Evolutionary conservation across 2,113 vertebrate species (phyloP).

Genomic region (Eulemur macaco): DNA sequence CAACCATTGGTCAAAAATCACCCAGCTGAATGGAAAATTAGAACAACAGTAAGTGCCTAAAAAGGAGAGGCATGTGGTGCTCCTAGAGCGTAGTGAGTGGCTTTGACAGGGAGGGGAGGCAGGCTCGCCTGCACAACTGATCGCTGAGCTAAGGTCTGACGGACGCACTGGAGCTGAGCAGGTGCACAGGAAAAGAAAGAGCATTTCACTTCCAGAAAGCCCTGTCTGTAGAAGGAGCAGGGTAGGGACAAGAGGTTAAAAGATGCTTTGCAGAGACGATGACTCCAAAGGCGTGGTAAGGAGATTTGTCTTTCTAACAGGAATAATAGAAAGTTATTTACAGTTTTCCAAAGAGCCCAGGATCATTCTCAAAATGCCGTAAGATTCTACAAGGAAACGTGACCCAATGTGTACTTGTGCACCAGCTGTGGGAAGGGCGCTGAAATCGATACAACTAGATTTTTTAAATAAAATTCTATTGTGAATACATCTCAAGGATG

Average conservation of each 20-base stretch:
- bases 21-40: neutral
- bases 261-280: neutral
- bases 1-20: neutral
- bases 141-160: neutral
- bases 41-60: neutral
- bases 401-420: too few species aligned
- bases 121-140: accelerated
- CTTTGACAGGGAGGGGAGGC: accelerated
- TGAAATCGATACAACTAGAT: neutral
- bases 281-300: neutral
- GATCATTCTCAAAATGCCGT: neutral
- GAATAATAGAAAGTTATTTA: neutral
- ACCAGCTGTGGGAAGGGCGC: neutral
- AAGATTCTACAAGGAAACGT: neutral
- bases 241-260: neutral
- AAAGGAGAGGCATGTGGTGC: accelerated
- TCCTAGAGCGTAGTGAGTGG: accelerated
- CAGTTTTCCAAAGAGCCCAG: neutral
- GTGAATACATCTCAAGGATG: neutral
- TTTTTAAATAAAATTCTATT: neutral
- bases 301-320: neutral
- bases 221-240: neutral
- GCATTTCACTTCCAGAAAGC: too few species aligned
- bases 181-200: neutral
- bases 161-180: neutral